A percentile compares a stretch with the other conserved stretches of the same genome.
Conservation (phyloP, 2,797 vertebrate species). For the Erethizon dorsatum region DNA sequence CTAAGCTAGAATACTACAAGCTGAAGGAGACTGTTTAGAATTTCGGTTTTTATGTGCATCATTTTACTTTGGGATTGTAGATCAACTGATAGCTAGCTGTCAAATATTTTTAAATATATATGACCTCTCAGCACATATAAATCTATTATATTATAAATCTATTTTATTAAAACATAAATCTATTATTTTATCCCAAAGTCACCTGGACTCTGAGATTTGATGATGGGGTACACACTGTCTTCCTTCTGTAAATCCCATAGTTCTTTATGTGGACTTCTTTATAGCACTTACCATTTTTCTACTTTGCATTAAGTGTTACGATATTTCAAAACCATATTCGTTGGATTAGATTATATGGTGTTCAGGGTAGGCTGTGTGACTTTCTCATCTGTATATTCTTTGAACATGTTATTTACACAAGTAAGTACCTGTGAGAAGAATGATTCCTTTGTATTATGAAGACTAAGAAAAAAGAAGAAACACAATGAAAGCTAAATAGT, state of each 20-base stretch:
- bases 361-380: not conserved
- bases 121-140: not conserved
- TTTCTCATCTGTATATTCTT: not conserved
- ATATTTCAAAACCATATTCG: not conserved
- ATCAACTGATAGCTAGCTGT: slow-evolving; percentile 44
- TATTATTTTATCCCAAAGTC: slow-evolving; percentile 16
- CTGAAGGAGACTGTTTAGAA: not conserved
- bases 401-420: slow-evolving; percentile 1
- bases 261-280: not conserved
- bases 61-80: slow-evolving; percentile 45
- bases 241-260: not conserved
- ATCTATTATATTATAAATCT: not conserved
- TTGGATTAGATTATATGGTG: not conserved
- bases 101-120: slow-evolving; percentile 37
- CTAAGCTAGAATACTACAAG: not conserved
- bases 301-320: slow-evolving; percentile 25
- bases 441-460: not conserved
- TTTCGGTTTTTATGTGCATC: slow-evolving; percentile 23
- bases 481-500: not conserved
- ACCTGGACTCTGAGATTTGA: not conserved
- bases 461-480: not conserved
- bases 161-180: not conserved
- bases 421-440: slow-evolving; percentile 8
- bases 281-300: not conserved
- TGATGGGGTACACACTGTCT: not conserved